Base-by-base conservation (phyloP, 2,113 vertebrate genomes). In the Platycercus adscitus region DNA sequence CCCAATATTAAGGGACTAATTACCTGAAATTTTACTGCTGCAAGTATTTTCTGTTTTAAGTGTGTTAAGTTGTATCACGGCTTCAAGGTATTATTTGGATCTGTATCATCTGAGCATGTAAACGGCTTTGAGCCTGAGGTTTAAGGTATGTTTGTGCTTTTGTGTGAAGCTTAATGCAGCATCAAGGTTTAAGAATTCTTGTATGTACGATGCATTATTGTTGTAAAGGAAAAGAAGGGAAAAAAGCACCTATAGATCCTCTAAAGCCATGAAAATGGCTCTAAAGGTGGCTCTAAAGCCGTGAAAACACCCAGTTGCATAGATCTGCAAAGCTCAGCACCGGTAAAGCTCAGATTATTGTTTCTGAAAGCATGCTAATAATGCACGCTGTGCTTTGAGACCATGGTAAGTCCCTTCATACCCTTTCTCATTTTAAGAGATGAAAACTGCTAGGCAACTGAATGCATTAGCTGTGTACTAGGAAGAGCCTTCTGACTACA, bases 311-410 rank as follows among this genome's bases (percentile, higher is more conserved):
- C 90, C 84, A 89, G 35, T 53, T 85, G 72, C 71, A 70, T 44
- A 82, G 94, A 88, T 88, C 77, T 85, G 35, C 69, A 61, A 75
- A 93, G 70, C 37, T 61, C 79, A 93, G 56, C 49, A 25, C 39
- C 23, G 31, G 90, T 94, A 46, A 94, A 93, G 55, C 77, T 86
- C 78, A 91, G 87, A 82, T 95, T 41, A 55, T 39, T 80, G 43
- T 85, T 97, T 80, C 76, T 93, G 76, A 77, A 96, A 79, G 55
- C 37, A 4, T 13, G 44, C 20, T 47, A 79, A 58, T 61, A 55
- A 75, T 25, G 55, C 46, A 23, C 43, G 26, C 35, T 81, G 29
- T 81, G 87, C 72, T 93, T 83, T 78, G 82, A 91, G 68, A 82
- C 50, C 11, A 5, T 29, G 26, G 10, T 28, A 15, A 91, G 72